These are phyloP conservation scores for Galemys pyrenaicus DNA, from an alignment of 2,113 vertebrate genomes.

Conservation along the genomic window DNA sequence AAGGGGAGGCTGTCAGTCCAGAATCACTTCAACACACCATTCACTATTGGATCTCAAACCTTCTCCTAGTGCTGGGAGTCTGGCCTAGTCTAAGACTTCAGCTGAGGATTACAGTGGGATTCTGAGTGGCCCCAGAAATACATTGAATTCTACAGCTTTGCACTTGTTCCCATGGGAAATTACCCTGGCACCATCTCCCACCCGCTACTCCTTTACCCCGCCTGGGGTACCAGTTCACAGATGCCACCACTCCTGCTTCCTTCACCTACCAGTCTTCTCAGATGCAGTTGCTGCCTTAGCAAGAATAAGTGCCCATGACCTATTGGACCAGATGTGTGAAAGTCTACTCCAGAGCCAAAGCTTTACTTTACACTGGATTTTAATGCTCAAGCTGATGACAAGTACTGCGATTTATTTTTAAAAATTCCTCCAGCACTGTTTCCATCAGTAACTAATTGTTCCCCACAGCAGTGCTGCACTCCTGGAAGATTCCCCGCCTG, in stretches of 20 bases:
- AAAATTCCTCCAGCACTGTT: slow-evolving; percentile 75
- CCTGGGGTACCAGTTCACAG: slow-evolving; percentile 63
- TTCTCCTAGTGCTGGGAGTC: not conserved
- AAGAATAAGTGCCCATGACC: slow-evolving; percentile 81
- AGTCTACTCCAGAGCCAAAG: slow-evolving; percentile 80
- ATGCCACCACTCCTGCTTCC: slow-evolving; percentile 53
- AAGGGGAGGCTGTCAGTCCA: not conserved
- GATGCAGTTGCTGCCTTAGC: slow-evolving; percentile 69
- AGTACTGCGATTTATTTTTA: slow-evolving; percentile 79
- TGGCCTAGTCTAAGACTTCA: not conserved
- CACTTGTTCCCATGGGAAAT: slow-evolving; percentile 43
- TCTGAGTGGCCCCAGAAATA: slow-evolving; percentile 1
- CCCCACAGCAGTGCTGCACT: slow-evolving; percentile 34
- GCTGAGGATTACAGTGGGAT: not conserved
- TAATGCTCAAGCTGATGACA: slow-evolving; percentile 77
- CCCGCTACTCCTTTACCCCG: slow-evolving; percentile 22
- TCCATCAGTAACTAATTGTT: slow-evolving; percentile 77
- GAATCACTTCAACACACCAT: not conserved
- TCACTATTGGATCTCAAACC: not conserved
- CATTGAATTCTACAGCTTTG: not conserved
- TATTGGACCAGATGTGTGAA: slow-evolving; percentile 82
- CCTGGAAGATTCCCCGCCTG: not conserved
- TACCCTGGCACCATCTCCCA: not conserved
- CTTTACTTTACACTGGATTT: slow-evolving; percentile 80
- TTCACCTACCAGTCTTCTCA: slow-evolving; percentile 36